Percentiles rank a stretch among this genome's conserved stretches.
phyloP scores from a whole-genome alignment of 2,888 invertebrate species.

The Andrena chrysosceles region DNA sequence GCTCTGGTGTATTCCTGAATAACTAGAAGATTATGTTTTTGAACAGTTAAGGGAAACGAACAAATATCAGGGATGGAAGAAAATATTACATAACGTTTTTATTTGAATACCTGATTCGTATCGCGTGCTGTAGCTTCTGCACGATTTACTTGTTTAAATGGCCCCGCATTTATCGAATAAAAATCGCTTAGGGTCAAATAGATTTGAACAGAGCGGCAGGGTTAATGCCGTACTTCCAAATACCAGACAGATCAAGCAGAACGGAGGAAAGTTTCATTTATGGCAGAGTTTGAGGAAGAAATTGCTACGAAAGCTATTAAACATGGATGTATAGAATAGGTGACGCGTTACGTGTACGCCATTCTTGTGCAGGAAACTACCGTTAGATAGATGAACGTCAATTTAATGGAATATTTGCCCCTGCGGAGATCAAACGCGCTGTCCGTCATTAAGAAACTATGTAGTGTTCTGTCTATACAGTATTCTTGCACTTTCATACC shows the following conservation, averaged over 20 bases:
- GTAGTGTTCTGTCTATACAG: slow-evolving; percentile 27
- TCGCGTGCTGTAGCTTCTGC: not conserved
- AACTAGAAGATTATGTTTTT: not conserved
- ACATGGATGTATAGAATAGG: slow-evolving; percentile 40
- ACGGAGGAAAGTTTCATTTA: slow-evolving; percentile 33
- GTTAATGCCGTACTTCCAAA: slow-evolving; percentile 20
- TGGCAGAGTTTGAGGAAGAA: slow-evolving; percentile 16
- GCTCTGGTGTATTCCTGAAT: too few species aligned
- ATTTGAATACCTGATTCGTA: not conserved
- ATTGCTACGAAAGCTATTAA: slow-evolving; percentile 23
- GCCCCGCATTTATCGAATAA: not conserved
- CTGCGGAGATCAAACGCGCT: slow-evolving; percentile 22
- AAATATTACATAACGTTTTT: not conserved
- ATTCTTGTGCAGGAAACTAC: slow-evolving; percentile 34
- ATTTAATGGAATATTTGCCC: slow-evolving; percentile 53
- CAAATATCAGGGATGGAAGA: not conserved
- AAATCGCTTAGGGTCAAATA: slow-evolving; percentile 16
- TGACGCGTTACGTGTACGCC: slow-evolving; percentile 42
- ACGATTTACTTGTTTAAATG: not conserved
- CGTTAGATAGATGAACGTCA: slow-evolving; percentile 52
- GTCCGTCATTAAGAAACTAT: slow-evolving; percentile 29
- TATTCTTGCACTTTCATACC: slow-evolving; percentile 17
- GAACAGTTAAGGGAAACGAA: not conserved
- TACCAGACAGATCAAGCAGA: slow-evolving; percentile 49
- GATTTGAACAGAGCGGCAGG: not conserved